These are phyloP conservation scores for Conomelus anceps DNA, from an alignment of 2,888 invertebrate species.

Conservation along the genomic window DNA sequence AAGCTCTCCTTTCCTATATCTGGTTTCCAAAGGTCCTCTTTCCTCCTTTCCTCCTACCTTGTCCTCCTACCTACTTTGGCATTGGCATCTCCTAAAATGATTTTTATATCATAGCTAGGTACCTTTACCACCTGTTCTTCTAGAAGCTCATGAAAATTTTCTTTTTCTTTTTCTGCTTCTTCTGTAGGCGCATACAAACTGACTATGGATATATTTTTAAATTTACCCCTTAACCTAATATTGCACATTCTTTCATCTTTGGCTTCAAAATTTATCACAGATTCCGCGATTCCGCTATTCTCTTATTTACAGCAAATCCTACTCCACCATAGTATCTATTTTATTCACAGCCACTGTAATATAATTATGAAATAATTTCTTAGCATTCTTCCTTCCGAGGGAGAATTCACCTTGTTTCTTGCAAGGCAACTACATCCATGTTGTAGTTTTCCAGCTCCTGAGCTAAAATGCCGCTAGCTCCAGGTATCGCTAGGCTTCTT, in stretches of 20 bases:
- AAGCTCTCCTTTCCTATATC: neutral
- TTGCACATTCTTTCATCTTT: constrained; percentile 10
- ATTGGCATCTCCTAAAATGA: constrained; percentile 8
- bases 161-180: constrained; percentile 1
- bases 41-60: too few relatives aligned
- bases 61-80: neutral
- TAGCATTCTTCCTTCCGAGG: too few relatives aligned
- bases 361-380: too few relatives aligned
- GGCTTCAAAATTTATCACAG: constrained; percentile 4
- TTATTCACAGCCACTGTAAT: too few relatives aligned
- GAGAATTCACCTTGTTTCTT: too few relatives aligned
- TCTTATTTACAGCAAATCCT: too few relatives aligned
- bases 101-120: constrained; percentile 8
- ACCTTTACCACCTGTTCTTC: neutral
- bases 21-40: neutral
- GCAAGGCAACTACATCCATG: too few relatives aligned
- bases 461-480: too few relatives aligned
- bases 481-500: too few relatives aligned
- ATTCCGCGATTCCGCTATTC: neutral
- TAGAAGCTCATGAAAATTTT: neutral
- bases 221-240: constrained; percentile 6
- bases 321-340: too few relatives aligned
- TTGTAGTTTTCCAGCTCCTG: too few relatives aligned
- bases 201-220: neutral
- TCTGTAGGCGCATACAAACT: constrained; percentile 3